Evolutionary conservation across 1,140 invertebrate species (phyloP).

Genomic region (Lethrus apterus): DNA sequence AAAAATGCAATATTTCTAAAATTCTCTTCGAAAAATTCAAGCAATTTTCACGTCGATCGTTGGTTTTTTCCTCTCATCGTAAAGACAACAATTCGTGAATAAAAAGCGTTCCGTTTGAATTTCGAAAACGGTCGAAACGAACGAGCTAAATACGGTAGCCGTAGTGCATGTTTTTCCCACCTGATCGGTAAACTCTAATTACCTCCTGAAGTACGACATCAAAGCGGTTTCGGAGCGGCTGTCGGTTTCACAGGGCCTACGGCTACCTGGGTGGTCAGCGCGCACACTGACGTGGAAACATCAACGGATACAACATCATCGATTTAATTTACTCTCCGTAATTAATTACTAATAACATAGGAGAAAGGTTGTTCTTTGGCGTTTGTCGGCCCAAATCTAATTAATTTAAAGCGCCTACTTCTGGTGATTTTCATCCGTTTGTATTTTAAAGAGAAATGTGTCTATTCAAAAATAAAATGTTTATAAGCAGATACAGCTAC

Average conservation of each 20-base stretch:
- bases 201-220: slow-evolving; percentile 26
- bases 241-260: slow-evolving; percentile 17
- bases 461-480: not conserved
- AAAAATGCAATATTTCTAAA: too few relatives aligned
- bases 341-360: slow-evolving; percentile 12
- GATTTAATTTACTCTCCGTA: slow-evolving; percentile 11
- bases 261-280: slow-evolving; percentile 15
- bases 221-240: slow-evolving; percentile 23
- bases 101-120: too few relatives aligned
- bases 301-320: slow-evolving; percentile 12
- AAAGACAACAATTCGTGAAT: too few relatives aligned
- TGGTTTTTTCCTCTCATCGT: too few relatives aligned
- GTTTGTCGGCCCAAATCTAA: not conserved
- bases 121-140: too few relatives aligned
- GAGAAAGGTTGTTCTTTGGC: slow-evolving; percentile 9
- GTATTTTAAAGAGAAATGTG: not conserved
- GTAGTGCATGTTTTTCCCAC: slow-evolving; percentile 13
- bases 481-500: too few relatives aligned
- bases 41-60: too few relatives aligned
- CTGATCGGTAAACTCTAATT: slow-evolving; percentile 23
- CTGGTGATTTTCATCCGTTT: too few relatives aligned
- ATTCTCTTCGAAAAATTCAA: too few relatives aligned
- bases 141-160: not conserved
- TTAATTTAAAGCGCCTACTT: not conserved
- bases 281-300: slow-evolving; percentile 11